A percentile compares a stretch with the other conserved stretches of the same genome.
Conservation (phyloP, 1,140 invertebrate genomes). For the Forficula auricularia region DNA sequence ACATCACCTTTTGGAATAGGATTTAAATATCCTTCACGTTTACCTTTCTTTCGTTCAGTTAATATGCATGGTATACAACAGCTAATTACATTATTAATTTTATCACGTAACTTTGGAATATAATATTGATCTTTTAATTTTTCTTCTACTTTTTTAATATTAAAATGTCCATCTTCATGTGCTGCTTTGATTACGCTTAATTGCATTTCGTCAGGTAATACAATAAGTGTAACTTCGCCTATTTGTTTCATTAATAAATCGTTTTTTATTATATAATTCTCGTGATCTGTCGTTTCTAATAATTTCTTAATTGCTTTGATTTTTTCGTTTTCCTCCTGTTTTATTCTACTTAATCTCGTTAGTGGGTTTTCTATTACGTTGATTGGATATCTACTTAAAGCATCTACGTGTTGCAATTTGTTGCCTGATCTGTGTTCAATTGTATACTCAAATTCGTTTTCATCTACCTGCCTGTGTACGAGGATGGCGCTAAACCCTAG, state of each 20-base stretch:
- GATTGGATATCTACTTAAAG: conserved; percentile 9
- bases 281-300: not conserved
- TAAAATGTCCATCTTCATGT: conserved; percentile 18
- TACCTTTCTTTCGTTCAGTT: conserved; percentile 15
- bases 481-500: conserved; percentile 20
- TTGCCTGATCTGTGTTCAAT: conserved; percentile 24
- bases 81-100: conserved; percentile 11
- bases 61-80: conserved; percentile 19
- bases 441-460: conserved; percentile 23
- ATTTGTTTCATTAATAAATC: conserved; percentile 13
- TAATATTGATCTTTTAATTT: conserved; percentile 15
- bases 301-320: conserved; percentile 3
- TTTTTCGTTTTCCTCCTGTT: conserved; percentile 2
- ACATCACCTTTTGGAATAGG: conserved; percentile 16
- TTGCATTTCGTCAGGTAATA: conserved; percentile 17
- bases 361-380: not conserved
- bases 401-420: conserved; percentile 18
- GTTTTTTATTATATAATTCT: conserved; percentile 3
- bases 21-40: conserved; percentile 16
- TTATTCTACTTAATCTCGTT: conserved; percentile 2
- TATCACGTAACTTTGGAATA: conserved; percentile 18
- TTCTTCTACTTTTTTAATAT: conserved; percentile 15
- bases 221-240: conserved; percentile 20
- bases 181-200: conserved; percentile 12
- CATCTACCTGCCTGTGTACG: conserved; percentile 18